Evolutionary conservation across 2,888 invertebrate species (phyloP).

Genomic region (Diaprepes abbreviatus): DNA sequence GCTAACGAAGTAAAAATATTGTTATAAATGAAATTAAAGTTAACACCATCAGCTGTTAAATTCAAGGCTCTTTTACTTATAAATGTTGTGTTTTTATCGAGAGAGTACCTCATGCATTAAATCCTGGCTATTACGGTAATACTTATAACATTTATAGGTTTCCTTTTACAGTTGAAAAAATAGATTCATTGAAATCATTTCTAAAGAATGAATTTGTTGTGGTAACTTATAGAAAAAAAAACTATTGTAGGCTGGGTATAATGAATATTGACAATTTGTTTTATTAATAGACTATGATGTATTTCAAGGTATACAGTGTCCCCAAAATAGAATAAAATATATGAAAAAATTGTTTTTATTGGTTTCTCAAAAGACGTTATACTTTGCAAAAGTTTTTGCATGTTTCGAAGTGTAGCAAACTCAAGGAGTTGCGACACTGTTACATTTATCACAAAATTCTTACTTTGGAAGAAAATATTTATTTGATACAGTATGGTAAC

Average conservation of each 20-base stretch:
- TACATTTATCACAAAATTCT: no score
- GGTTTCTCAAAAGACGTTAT: no score
- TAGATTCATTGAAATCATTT: constrained; percentile 12
- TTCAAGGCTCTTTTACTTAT: constrained; percentile 29
- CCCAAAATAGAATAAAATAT: no score
- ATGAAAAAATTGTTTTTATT: no score
- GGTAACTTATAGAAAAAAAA: constrained; percentile 4
- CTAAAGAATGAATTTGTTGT: constrained; percentile 3
- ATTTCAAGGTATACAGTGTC: no score
- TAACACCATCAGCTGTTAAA: constrained; percentile 21
- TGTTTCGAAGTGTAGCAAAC: no score
- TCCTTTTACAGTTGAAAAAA: constrained; percentile 36
- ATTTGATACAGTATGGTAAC: no score
- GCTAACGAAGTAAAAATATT: no score
- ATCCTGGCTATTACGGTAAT: constrained; percentile 6
- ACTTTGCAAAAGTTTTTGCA: no score
- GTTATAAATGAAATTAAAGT: no score
- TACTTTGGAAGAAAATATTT: no score
- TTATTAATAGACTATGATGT: neutral
- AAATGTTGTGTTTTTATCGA: neutral
- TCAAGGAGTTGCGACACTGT: no score
- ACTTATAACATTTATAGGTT: constrained; percentile 20
- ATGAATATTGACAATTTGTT: neutral
- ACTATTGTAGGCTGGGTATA: neutral
- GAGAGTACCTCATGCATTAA: constrained; percentile 1